Percentiles rank a stretch among this genome's conserved stretches.
phyloP scores from a whole-genome alignment of 2,888 invertebrate species.

The Autographa pulchrina region DNA sequence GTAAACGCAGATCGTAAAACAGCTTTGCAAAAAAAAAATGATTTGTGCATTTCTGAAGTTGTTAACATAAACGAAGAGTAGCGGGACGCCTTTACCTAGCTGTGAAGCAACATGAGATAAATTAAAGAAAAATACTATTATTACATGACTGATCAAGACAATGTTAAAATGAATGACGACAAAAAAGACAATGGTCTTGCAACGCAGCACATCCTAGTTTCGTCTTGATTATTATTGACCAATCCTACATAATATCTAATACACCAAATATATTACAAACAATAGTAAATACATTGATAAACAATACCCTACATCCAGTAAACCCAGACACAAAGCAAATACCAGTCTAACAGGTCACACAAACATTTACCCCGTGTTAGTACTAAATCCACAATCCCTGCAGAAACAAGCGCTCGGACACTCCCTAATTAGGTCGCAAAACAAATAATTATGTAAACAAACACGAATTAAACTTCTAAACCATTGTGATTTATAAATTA shows the following conservation, averaged over 20 bases:
- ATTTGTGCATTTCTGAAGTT: background rate
- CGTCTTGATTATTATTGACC: background rate
- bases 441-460: background rate
- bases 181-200: no score
- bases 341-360: constrained; percentile 9
- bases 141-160: no score
- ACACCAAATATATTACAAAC: background rate
- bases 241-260: background rate
- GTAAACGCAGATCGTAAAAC: background rate
- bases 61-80: no score
- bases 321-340: constrained; percentile 14
- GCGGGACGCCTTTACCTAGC: no score
- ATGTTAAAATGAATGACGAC: no score
- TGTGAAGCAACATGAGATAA: no score
- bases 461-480: constrained; percentile 2
- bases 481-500: constrained; percentile 25
- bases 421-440: background rate
- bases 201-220: no score
- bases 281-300: background rate
- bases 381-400: constrained; percentile 4
- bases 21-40: background rate
- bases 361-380: constrained; percentile 4
- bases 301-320: background rate
- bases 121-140: no score
- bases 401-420: background rate